These are phyloP conservation scores for Emydura subglobosa DNA, from an alignment of 2,113 vertebrate species.

Conservation along the genomic window DNA sequence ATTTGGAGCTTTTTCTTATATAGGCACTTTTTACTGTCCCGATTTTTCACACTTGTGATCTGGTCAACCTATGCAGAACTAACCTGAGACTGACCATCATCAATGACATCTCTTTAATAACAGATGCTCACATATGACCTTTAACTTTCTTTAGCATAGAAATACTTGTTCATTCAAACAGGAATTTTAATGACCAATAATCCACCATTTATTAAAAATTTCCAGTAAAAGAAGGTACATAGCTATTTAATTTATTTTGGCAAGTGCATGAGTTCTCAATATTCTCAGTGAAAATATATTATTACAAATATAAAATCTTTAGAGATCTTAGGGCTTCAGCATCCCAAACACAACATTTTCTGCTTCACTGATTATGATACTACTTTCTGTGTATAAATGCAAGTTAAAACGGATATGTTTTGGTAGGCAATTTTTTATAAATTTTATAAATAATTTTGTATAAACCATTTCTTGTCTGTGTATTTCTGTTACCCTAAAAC, in stretches of 20 bases:
- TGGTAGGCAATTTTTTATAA: not conserved
- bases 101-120: constrained; percentile 6
- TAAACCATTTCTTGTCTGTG: not conserved
- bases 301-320: not conserved
- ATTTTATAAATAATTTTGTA: not conserved
- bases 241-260: not conserved
- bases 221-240: not conserved
- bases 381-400: not conserved
- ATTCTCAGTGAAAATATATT: not conserved
- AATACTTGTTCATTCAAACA: not conserved
- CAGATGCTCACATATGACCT: not conserved
- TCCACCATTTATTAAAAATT: not conserved
- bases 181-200: not conserved
- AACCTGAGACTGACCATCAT: not conserved
- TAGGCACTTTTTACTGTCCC: too few relatives aligned
- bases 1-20: too few relatives aligned
- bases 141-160: constrained; percentile 6
- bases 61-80: not conserved
- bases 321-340: not conserved
- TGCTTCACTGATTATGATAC: not conserved
- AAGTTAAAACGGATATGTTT: not conserved
- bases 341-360: not conserved
- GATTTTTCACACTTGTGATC: too few relatives aligned
- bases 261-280: not conserved
- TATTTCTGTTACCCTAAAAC: not conserved